A percentile compares a stretch with the other conserved stretches of the same genome.
Conservation (phyloP, 2,113 vertebrate genomes). For the Phalacrocorax pelagicus region DNA sequence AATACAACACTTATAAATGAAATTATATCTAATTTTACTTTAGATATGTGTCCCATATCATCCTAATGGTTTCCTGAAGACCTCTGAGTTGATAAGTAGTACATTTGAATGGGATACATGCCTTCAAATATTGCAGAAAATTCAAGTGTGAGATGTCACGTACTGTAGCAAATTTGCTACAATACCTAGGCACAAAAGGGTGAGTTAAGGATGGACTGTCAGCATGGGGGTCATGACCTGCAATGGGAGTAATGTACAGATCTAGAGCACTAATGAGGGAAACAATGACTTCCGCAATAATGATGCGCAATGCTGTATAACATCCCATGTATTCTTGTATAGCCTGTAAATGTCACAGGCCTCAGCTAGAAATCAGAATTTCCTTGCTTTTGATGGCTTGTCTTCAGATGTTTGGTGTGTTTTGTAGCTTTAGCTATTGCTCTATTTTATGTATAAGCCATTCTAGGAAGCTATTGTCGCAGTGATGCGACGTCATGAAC, state of each 20-base stretch:
- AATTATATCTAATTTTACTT: conserved; percentile 56
- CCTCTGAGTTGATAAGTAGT: conserved; percentile 59
- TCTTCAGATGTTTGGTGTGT: conserved; percentile 42
- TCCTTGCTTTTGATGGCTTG: conserved; percentile 52
- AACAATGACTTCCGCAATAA: conserved; percentile 75
- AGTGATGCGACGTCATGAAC: neutral
- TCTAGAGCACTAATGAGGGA: conserved; percentile 74
- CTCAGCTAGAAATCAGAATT: conserved; percentile 56
- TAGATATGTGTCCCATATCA: conserved; percentile 47
- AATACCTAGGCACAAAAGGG: conserved; percentile 73
- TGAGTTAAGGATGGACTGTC: conserved; percentile 69
- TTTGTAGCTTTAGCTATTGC: conserved; percentile 1
- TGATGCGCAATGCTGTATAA: conserved; percentile 70
- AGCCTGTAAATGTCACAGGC: conserved; percentile 65
- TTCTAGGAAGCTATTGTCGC: neutral
- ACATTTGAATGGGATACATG: conserved; percentile 70
- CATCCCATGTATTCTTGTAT: conserved; percentile 66
- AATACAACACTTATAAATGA: conserved; percentile 57
- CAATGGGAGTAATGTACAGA: conserved; percentile 72
- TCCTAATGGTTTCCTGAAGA: conserved; percentile 64
- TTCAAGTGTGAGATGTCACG: conserved; percentile 69
- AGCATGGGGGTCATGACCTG: conserved; percentile 63
- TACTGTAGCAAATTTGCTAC: conserved; percentile 68
- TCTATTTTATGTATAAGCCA: conserved; percentile 4
- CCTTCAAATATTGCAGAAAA: conserved; percentile 69